Evolutionary conservation across 2,113 vertebrate species (phyloP), one percentile per base, ranked within the genome.

Genomic region (Lophius piscatorius): DNA sequence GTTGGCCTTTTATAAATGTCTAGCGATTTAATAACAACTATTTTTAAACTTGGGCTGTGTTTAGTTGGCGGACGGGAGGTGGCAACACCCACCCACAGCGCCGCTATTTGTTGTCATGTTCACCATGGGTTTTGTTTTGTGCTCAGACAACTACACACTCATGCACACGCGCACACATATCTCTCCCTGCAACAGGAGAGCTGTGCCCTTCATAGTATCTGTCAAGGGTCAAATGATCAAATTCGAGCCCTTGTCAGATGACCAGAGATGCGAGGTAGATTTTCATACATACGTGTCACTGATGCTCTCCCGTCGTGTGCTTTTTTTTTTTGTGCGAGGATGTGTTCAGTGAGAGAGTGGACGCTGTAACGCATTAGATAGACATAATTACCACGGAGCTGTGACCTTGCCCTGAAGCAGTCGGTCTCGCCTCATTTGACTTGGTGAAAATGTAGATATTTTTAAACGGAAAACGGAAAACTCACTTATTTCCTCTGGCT

Each of bases 161-260:
- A 44, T 31, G 58, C 6, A 69, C 20, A 63, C 44, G 65, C 55
- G 50, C 33, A 39, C 39, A 46, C 10, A 31, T 10, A 22, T 16
- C 42, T 17, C 18, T 26, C 26, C 18, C 51, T 79, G 83, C 60
- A 87, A 88, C 70, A 76, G 45, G 68, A 82, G 78, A 81, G 14
- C n/a, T 24, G 46, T 84, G 82, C 70, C 85, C 80, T 87, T 87
- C 42, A 75, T 50, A 56, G 48, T 51, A 66, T 71, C 63, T 69
- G 62, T 70, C 40, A 21, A 12, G 41, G 24, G 58, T 84, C 79
- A 74, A 71, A 76, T 84, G 84, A 82, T 76, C 47, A 78, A 59
- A 83, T 70, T 47, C 70, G 60, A 81, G 74, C 83, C 56, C 54
- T 41, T 61, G 63, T 81, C 76, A 78, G 54, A 40, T 75, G 80